A percentile compares a stretch with the other conserved stretches of the same genome.
These are phyloP conservation scores for Eudemis profundana DNA, from an alignment of 2,888 invertebrate species.

Conservation along the genomic window DNA sequence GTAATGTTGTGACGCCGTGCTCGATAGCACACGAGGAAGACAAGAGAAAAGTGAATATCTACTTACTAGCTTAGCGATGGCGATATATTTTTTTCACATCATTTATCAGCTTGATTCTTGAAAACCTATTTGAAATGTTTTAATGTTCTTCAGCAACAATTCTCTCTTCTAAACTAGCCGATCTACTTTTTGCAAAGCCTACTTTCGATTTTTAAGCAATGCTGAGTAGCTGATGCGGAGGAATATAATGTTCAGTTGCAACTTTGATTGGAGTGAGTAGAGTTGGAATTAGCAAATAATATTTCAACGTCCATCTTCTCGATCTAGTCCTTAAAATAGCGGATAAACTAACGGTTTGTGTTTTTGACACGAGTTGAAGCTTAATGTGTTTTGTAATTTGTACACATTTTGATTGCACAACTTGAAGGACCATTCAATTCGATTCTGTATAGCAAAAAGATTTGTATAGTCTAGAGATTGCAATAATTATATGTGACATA, in stretches of 20 bases:
- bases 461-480: slow-evolving; percentile 2
- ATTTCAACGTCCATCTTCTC: slow-evolving; percentile 58
- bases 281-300: slow-evolving; percentile 37
- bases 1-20: slow-evolving; percentile 11
- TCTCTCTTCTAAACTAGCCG: slow-evolving; percentile 6
- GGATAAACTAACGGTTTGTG: slow-evolving; percentile 58
- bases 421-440: slow-evolving; percentile 52
- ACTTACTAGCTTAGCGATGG: slow-evolving; percentile 19
- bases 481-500: slow-evolving; percentile 3
- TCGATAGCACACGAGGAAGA: slow-evolving; percentile 19
- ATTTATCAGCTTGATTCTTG: slow-evolving; percentile 2
- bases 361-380: slow-evolving; percentile 56
- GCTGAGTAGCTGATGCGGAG: slow-evolving; percentile 20
- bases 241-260: slow-evolving; percentile 19
- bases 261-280: slow-evolving; percentile 28
- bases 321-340: slow-evolving; percentile 57
- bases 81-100: neutral
- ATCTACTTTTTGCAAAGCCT: slow-evolving; percentile 14
- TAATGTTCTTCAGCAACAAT: neutral
- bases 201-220: slow-evolving; percentile 22
- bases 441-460: slow-evolving; percentile 23
- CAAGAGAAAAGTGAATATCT: slow-evolving; percentile 19
- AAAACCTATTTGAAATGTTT: neutral
- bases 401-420: slow-evolving; percentile 78
- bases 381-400: slow-evolving; percentile 69